phyloP scores from a whole-genome alignment of 1,140 invertebrate species.

The Camponotus vicinus region DNA sequence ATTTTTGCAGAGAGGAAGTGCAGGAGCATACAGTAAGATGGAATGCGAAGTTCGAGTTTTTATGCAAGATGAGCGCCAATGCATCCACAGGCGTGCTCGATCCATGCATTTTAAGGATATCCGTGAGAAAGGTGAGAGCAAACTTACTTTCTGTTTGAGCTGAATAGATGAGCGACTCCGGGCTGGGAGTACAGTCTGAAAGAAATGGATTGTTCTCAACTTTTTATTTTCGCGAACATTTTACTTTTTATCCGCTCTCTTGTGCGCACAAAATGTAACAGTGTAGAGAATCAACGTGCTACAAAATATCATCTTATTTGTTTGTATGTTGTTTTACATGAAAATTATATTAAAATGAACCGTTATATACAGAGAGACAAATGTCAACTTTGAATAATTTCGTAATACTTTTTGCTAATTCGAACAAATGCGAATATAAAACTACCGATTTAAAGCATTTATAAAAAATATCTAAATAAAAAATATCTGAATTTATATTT shows the following conservation, averaged over 20 bases:
- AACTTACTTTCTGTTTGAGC: slow-evolving; percentile 40
- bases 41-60: slow-evolving; percentile 96
- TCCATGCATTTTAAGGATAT: slow-evolving; percentile 95
- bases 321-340: not conserved
- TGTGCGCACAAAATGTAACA: not conserved
- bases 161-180: slow-evolving; percentile 71
- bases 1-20: slow-evolving; percentile 93
- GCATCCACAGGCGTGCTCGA: slow-evolving; percentile 97
- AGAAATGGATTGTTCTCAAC: slow-evolving; percentile 1
- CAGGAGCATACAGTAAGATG: slow-evolving; percentile 97
- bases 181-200: not conserved
- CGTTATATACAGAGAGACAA: not conserved
- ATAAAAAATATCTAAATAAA: not conserved
- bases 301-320: not conserved
- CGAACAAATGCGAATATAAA: not conserved
- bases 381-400: not conserved
- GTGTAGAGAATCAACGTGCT: not conserved
- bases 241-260: slow-evolving; percentile 15
- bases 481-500: not conserved
- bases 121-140: slow-evolving; percentile 95
- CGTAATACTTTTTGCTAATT: not conserved
- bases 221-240: slow-evolving; percentile 32
- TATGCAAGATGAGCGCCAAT: slow-evolving; percentile 98
- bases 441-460: not conserved
- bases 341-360: not conserved